These are phyloP conservation scores for Verasper variegatus DNA, from an alignment of 2,113 vertebrate genomes.

Conservation along the genomic window DNA sequence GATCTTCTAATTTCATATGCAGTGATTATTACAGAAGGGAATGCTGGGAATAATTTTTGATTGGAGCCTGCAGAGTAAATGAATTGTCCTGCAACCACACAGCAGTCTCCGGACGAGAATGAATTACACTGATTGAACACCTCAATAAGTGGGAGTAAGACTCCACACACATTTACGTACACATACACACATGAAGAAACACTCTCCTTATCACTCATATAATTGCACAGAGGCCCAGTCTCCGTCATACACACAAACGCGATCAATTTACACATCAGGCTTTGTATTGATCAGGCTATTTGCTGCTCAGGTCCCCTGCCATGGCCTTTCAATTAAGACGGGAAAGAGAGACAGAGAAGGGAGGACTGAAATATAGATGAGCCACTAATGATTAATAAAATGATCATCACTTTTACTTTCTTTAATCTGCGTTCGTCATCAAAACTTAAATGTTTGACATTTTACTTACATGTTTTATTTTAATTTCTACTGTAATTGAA, in stretches of 20 bases:
- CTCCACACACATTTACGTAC: conserved; percentile 30
- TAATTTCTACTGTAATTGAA: not conserved
- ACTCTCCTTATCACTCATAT: conserved; percentile 47
- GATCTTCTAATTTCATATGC: conserved; percentile 75
- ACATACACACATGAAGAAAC: conserved; percentile 7
- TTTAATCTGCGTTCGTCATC: conserved; percentile 9
- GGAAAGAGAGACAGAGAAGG: conserved; percentile 42
- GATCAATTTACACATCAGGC: conserved; percentile 78
- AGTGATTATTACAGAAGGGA: conserved; percentile 78
- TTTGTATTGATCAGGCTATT: conserved; percentile 77
- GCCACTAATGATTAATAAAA: conserved; percentile 31
- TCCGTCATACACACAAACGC: conserved; percentile 51
- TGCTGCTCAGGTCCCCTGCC: conserved; percentile 71
- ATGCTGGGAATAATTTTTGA: conserved; percentile 75
- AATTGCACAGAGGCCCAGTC: conserved; percentile 28
- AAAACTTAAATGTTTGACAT: not conserved
- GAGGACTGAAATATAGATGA: conserved; percentile 58
- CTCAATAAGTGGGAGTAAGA: conserved; percentile 67
- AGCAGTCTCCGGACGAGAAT: conserved; percentile 75
- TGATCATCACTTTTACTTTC: conserved; percentile 22
- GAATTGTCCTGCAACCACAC: conserved; percentile 77
- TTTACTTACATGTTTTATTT: not conserved
- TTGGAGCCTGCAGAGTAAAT: conserved; percentile 80
- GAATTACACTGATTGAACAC: conserved; percentile 83
- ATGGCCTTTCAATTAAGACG: conserved; percentile 77